Base-by-base conservation (phyloP, 2,888 invertebrate species). In the Taphrorychus bicolor region DNA sequence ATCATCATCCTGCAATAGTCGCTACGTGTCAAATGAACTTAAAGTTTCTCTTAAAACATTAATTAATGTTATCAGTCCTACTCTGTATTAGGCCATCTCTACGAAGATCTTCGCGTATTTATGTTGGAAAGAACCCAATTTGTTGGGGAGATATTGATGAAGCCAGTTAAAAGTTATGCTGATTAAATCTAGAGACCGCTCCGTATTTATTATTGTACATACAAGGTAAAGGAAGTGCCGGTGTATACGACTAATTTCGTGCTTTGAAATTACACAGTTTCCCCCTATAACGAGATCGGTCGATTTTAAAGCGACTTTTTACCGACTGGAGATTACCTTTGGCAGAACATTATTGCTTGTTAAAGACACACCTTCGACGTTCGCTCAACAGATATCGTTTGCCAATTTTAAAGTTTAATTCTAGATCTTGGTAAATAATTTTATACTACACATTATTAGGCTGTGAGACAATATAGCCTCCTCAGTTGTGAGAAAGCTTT, bases 101-200 rank as follows among this genome's bases (percentile, higher is more conserved):
- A 60, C 48, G 57, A 57, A 60, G 65, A 22, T 51, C 40, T 42
- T 56, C 9, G 32, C 54, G 56, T 66, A 70, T 70, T 70, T 62
- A 70, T 59, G 62, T 62, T 49, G 11, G 49, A 66, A 61, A 24
- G 59, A 59, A 62, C 63, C 70, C 70, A 70, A 66, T 70, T 70
- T 70, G 66, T 66, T 66, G 66, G 51, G 41, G 51, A 66, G 63
- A 70, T 70, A 70, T 70, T 66, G 70, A 70, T 70, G 70, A 56
- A 66, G 66, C 59, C 54, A 63, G 66, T 70, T 70, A 70, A 70
- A 70, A 70, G 66, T 66, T 66, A 66, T 66, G 66, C 66, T 70
- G 70, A 70, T 70, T 66, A 70, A 70, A 70, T 66, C 70, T 59
- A 51, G 63, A 63, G 53, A 57, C 66, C 51, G 63, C 53, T 58